Base-by-base conservation (phyloP, 2,113 vertebrate genomes). In the Arothron firmamentum region DNA sequence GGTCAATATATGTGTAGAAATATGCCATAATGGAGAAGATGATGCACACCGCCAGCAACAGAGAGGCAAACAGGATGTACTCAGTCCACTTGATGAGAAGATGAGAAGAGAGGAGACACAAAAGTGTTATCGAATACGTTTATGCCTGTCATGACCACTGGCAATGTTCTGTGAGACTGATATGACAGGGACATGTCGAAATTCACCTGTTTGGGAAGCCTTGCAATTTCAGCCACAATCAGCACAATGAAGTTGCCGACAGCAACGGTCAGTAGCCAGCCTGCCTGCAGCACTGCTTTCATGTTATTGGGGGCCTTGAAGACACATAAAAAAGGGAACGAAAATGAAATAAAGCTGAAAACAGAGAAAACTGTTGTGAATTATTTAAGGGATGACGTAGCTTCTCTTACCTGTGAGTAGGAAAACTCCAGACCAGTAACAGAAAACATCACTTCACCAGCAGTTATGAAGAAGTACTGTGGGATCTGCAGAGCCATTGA, bases 231-330 rank as follows among this genome's bases (percentile, higher is more conserved):
- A 3, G 96, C 94, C 67, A 98, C 93, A 0, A 98, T 97, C 19
- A 99, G 88, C 59, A 98, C 97, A 2, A 96, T 95, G 57, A 98
- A 92, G 90, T 99, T 98, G 10, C 97, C 97, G 0, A 97, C 1
- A 12, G 95, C 94, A 63, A 95, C 93, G 0, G 94, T 94, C 10
- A 98, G 53, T 55, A 96, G 88, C 96, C 96, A 99, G 5, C 95
- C 94, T 0, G 96, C 97, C 62, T 98, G 96, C 14, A 99, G 90
- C 77, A 98, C 95, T 0, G 97, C 87, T 84, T 98, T 99, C 97
- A 98, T 99, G 59, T 94, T 99, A 69, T 92, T 92, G 0, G 96
- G 97, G 4, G 97, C 96, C 97, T 99, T 0, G 53, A 53, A 75
- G 31, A 63, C 61, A 56, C 13, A 78, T 49, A 66, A 72, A 6